Conservation (phyloP, 2,888 invertebrate genomes). For the Cinara cedri region DNA sequence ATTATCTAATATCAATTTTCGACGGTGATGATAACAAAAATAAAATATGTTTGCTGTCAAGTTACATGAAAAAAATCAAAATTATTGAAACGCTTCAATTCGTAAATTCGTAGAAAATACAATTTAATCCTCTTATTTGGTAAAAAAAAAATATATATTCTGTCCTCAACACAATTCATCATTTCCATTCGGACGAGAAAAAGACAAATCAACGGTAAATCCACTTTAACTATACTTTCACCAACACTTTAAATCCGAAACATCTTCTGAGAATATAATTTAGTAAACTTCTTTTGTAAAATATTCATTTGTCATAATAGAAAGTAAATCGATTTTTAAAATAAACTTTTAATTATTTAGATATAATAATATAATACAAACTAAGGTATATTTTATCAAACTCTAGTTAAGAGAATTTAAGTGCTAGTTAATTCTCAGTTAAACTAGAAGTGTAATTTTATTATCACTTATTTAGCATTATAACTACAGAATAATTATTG, state of each 20-base stretch:
- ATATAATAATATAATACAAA: too few species aligned
- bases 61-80: slow-evolving; percentile 20
- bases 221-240: too few species aligned
- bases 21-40: not conserved
- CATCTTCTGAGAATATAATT: slow-evolving; percentile 48
- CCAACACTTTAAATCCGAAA: slow-evolving; percentile 33
- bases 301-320: slow-evolving; percentile 41
- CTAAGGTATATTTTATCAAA: too few species aligned
- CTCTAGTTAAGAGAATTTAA: too few species aligned
- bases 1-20: too few species aligned
- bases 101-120: slow-evolving; percentile 20
- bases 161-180: slow-evolving; percentile 47
- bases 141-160: slow-evolving; percentile 31
- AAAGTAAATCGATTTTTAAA: slow-evolving; percentile 3
- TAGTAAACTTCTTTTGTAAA: slow-evolving; percentile 22
- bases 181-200: slow-evolving; percentile 25
- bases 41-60: slow-evolving; percentile 6
- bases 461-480: too few species aligned
- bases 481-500: too few species aligned
- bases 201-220: slow-evolving; percentile 50
- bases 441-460: too few species aligned
- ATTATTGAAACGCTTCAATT: slow-evolving; percentile 28
- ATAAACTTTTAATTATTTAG: not conserved
- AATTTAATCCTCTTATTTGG: slow-evolving; percentile 21
- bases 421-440: too few species aligned